Evolutionary conservation across 2,113 vertebrate genomes (phyloP), one percentile per base, ranked within the genome.

Genomic region (Myotis davidii): DNA sequence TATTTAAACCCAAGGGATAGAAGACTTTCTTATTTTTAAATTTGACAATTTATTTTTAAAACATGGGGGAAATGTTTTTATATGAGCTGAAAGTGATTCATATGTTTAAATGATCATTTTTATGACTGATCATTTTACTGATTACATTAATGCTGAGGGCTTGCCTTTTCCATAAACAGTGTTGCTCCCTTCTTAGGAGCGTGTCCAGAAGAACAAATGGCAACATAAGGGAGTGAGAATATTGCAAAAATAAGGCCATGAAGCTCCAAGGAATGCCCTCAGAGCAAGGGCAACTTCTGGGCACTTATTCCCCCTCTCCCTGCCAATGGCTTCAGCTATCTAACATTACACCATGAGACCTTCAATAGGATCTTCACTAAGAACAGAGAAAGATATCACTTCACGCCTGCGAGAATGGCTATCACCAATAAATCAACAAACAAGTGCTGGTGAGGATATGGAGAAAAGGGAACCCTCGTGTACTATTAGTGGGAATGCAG

Each of bases 101-200:
- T 64, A 59, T 17, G 67, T 85, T 84, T 77, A 93, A 95, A 95
- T 20, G 84, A 85, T 93, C 61, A 54, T 23, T 67, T 94, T 90
- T 73, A 90, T 16, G 25, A 85, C 42, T 85, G 64, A 90, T 67
- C 65, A 69, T 85, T 97, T 91, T 72, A 61, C 61, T 88, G 85
- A 77, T 94, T 97, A 73, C 95, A 97, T 98, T 96, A 97, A 86
- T 21, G 6, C 70, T 85, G 67, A 90, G 50, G 27, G 77, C 27
- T 95, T 91, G 93, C 84, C 88, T 97, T 97, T 90, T 90, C 20
- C 88, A 77, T 78, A 97, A 92, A 94, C n/a, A 89, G 48, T 73
- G 88, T 79, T 96, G 59, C 93, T 97, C 52, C 94, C 93, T 96
- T 97, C 84, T 42, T 83, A 84, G 42, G 88, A 96, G 52, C 95